Evolutionary conservation across 37 sponge, comb jelly and placozoan species (phyloP).

Genomic region (Petrosia ficiformis): DNA sequence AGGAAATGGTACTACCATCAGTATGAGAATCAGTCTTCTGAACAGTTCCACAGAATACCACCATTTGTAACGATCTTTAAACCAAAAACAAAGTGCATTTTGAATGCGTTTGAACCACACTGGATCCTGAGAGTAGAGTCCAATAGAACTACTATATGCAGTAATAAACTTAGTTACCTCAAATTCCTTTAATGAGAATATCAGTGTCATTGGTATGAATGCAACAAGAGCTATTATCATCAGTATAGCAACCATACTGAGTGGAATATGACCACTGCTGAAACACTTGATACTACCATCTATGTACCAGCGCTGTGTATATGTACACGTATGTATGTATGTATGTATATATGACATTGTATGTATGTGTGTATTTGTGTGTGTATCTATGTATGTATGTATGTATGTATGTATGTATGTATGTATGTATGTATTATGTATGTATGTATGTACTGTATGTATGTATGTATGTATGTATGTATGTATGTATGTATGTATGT

Average conservation of each 20-base stretch:
- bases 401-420: not conserved
- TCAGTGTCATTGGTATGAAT: not conserved
- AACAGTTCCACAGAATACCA: slow-evolving; percentile 59
- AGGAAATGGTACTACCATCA: slow-evolving; percentile 58
- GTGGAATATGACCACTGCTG: slow-evolving; percentile 41
- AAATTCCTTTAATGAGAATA: slow-evolving; percentile 3
- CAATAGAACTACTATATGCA: no score
- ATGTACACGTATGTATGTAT: not conserved
- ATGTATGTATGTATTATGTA: no score
- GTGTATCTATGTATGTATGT: not conserved
- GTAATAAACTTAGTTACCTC: slow-evolving; percentile 13
- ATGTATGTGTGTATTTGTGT: slow-evolving; percentile 2
- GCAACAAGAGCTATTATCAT: slow-evolving; percentile 26
- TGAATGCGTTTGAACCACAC: not conserved
- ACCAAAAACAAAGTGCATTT: slow-evolving; percentile 2
- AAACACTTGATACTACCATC: slow-evolving; percentile 61
- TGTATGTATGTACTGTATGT: no score
- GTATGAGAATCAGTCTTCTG: slow-evolving; percentile 46
- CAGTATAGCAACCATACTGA: slow-evolving; percentile 36
- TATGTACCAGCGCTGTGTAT: slow-evolving; percentile 50
- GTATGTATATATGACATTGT: no score
- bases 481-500: not conserved
- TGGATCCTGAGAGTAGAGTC: slow-evolving; percentile 20
- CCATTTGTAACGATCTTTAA: slow-evolving; percentile 47
- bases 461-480: slow-evolving; percentile 5